A percentile compares a stretch with the other conserved stretches of the same genome.
These are phyloP conservation scores for Heliconius melpomene DNA, from an alignment of 1,140 invertebrate genomes.

Conservation along the genomic window DNA sequence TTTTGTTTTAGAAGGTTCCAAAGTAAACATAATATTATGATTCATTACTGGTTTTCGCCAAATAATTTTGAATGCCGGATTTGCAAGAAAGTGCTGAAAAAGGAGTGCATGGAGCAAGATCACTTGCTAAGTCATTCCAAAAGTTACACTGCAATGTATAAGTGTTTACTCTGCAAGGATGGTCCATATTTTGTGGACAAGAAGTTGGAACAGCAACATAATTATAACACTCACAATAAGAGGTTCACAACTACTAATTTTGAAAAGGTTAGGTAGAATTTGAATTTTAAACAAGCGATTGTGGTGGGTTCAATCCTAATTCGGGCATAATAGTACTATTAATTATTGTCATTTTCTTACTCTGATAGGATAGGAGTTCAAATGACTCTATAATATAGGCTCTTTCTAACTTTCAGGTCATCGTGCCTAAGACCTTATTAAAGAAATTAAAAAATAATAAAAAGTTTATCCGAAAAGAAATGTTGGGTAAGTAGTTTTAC, in stretches of 20 bases:
- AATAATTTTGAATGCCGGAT: not conserved
- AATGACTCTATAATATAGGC: no score
- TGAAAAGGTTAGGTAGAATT: no score
- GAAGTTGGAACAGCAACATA: not conserved
- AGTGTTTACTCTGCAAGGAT: slow-evolving; percentile 31
- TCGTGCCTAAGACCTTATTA: slow-evolving; percentile 9
- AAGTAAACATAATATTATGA: not conserved
- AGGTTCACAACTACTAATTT: not conserved
- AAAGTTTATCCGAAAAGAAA: not conserved
- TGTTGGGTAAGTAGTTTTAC: not conserved
- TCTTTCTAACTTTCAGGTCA: slow-evolving; percentile 13
- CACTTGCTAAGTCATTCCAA: slow-evolving; percentile 45
- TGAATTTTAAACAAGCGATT: no score
- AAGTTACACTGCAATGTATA: slow-evolving; percentile 38
- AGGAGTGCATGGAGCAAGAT: slow-evolving; percentile 35
- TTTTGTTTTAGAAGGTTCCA: slow-evolving; percentile 35
- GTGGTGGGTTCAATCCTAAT: no score
- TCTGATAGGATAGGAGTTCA: no score
- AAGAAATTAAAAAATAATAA: not conserved
- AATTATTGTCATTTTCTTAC: no score
- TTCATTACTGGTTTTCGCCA: slow-evolving; percentile 21
- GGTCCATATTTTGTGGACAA: slow-evolving; percentile 2
- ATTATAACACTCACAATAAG: not conserved
- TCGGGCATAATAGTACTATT: no score
- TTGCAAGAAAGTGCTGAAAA: not conserved